A percentile compares a stretch with the other conserved stretches of the same genome.
phyloP scores from a whole-genome alignment of 2,888 invertebrate species.

The Eumerus sabulonum region DNA sequence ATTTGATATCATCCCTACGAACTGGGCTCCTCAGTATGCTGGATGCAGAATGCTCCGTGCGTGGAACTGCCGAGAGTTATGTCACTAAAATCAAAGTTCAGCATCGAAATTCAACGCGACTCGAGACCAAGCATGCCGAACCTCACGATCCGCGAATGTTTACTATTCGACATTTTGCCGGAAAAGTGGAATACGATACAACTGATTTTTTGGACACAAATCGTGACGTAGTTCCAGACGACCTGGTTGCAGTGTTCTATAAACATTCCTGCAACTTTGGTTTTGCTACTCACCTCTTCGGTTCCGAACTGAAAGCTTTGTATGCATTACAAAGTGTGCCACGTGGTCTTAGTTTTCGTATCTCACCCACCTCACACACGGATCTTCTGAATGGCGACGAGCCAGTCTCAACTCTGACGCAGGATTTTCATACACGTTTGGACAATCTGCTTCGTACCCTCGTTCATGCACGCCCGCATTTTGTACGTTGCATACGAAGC shows the following conservation, averaged over 20 bases:
- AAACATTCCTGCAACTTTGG: slow-evolving; percentile 96
- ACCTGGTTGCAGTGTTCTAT: slow-evolving; percentile 94
- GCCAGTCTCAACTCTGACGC: slow-evolving; percentile 92
- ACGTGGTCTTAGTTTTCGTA: slow-evolving; percentile 89
- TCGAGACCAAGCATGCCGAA: slow-evolving; percentile 85
- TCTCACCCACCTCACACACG: slow-evolving; percentile 93
- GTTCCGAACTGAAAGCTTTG: slow-evolving; percentile 91
- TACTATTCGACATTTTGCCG: slow-evolving; percentile 94
- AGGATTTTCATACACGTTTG: slow-evolving; percentile 96
- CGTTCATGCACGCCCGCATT: slow-evolving; percentile 96
- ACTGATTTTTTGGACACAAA: slow-evolving; percentile 94
- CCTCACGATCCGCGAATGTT: slow-evolving; percentile 89
- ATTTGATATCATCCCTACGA: slow-evolving; percentile 94
- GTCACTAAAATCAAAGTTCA: slow-evolving; percentile 88
- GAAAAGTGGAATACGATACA: slow-evolving; percentile 92
- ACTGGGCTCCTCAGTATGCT: slow-evolving; percentile 94
- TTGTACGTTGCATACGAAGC: slow-evolving; percentile 94
- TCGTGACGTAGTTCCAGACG: slow-evolving; percentile 94
- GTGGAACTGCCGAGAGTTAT: slow-evolving; percentile 89
- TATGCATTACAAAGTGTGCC: slow-evolving; percentile 87
- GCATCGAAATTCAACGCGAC: slow-evolving; percentile 89
- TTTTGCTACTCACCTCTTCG: slow-evolving; percentile 97
- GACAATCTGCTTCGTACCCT: slow-evolving; percentile 94
- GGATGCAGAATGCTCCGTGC: slow-evolving; percentile 93
- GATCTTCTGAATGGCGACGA: slow-evolving; percentile 90